Evolutionary conservation across 2,888 invertebrate genomes (phyloP).

Genomic region (Leptopilina syphax): DNA sequence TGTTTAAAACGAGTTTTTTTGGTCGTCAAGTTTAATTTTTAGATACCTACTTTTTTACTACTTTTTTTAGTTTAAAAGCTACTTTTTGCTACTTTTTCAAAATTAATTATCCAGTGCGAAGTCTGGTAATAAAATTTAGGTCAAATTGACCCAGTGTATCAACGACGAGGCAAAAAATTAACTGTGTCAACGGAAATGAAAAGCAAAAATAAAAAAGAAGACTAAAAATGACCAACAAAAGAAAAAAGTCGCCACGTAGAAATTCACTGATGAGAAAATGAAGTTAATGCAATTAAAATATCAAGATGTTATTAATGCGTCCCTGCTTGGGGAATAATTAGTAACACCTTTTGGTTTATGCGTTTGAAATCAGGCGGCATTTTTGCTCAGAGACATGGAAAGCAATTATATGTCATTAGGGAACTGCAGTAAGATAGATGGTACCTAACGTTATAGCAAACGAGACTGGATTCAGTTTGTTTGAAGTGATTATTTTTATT

Average conservation of each 20-base stretch:
- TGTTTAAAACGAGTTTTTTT: too few relatives aligned
- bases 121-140: too few relatives aligned
- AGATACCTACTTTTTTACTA: too few relatives aligned
- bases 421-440: constrained; percentile 56
- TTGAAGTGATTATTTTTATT: constrained; percentile 75
- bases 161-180: too few relatives aligned
- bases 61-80: too few relatives aligned
- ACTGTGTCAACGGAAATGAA: too few relatives aligned
- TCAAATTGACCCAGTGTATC: too few relatives aligned
- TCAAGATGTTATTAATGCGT: constrained; percentile 8
- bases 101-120: too few relatives aligned
- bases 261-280: not conserved
- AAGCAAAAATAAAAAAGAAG: too few relatives aligned
- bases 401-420: constrained; percentile 75
- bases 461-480: constrained; percentile 73
- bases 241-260: not conserved
- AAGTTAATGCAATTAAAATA: constrained; percentile 1
- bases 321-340: constrained; percentile 58
- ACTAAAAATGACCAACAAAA: too few relatives aligned
- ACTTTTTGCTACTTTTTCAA: too few relatives aligned
- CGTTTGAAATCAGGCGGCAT: constrained; percentile 66
- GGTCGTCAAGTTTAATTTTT: too few relatives aligned
- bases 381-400: constrained; percentile 72
- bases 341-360: constrained; percentile 40
- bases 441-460: constrained; percentile 50